phyloP scores from a whole-genome alignment of 30 jellyfish, hydroid and myxozoan genomes.

The Pelagia noctiluca region DNA sequence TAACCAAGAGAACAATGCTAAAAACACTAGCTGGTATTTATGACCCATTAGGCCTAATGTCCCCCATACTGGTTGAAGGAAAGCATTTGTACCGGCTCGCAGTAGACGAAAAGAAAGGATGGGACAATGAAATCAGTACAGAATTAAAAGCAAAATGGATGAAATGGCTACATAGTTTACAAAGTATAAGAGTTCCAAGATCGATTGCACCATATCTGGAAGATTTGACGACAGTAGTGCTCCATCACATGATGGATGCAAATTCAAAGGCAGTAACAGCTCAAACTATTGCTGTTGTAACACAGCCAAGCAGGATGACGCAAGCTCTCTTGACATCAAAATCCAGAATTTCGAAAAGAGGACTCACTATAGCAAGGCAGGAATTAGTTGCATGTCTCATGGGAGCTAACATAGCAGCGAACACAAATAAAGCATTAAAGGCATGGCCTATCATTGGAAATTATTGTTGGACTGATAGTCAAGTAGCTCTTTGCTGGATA shows the following conservation, averaged over 20 bases:
- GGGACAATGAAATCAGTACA: slow-evolving; percentile 23
- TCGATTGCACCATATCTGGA: slow-evolving; percentile 41
- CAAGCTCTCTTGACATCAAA: slow-evolving; percentile 26
- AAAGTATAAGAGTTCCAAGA: slow-evolving; percentile 26
- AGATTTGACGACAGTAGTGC: slow-evolving; percentile 17
- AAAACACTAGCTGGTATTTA: neutral
- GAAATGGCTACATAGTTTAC: slow-evolving; percentile 8
- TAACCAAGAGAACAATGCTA: slow-evolving; percentile 51
- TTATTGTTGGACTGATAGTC: slow-evolving; percentile 54
- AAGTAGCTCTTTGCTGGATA: slow-evolving; percentile 43
- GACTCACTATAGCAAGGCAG: slow-evolving; percentile 54
- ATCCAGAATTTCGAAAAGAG: slow-evolving; percentile 38
- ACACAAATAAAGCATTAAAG: slow-evolving; percentile 36
- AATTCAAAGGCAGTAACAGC: slow-evolving; percentile 56
- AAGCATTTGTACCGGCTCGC: slow-evolving; percentile 35
- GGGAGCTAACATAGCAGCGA: slow-evolving; percentile 45
- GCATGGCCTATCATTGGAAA: slow-evolving; percentile 39
- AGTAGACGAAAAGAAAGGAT: slow-evolving; percentile 33
- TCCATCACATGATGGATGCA: slow-evolving; percentile 58
- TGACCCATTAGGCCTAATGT: slow-evolving; percentile 47
- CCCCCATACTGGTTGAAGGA: slow-evolving; percentile 43
- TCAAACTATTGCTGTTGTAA: slow-evolving; percentile 37
- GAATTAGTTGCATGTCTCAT: slow-evolving; percentile 51
- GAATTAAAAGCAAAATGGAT: slow-evolving; percentile 27
- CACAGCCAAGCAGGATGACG: slow-evolving; percentile 44